These are phyloP conservation scores for Tenthredo livida DNA, from an alignment of 2,888 invertebrate genomes.

Conservation along the genomic window DNA sequence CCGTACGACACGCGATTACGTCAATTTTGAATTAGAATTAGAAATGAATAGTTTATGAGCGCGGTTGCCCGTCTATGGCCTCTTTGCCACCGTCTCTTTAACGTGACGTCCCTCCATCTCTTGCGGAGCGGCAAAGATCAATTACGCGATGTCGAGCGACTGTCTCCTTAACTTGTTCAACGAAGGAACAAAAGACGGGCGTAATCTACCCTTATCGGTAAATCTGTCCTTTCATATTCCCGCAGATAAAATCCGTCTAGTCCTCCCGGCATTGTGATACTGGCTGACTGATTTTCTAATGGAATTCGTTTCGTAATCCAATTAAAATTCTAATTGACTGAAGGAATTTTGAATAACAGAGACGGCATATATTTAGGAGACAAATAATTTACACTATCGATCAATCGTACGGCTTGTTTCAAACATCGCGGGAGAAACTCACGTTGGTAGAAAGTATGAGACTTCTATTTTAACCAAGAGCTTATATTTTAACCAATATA, in stretches of 20 bases:
- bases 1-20: not conserved
- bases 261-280: constrained; percentile 9
- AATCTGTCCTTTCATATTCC: constrained; percentile 40
- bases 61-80: not conserved
- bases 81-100: not conserved
- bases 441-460: not conserved
- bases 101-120: not conserved
- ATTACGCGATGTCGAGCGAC: constrained; percentile 51
- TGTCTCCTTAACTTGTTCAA: constrained; percentile 39
- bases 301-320: constrained; percentile 5
- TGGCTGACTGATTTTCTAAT: not conserved
- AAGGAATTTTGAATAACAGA: not conserved
- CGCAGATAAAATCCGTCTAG: constrained; percentile 23
- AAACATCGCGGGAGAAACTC: not conserved
- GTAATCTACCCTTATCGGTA: constrained; percentile 42
- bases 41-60: constrained; percentile 9
- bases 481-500: not conserved
- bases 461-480: not conserved
- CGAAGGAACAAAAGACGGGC: constrained; percentile 47
- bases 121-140: constrained; percentile 34
- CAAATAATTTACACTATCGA: not conserved
- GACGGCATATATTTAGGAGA: not conserved
- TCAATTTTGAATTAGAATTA: not conserved
- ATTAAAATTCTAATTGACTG: constrained; percentile 9
- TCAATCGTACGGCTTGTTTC: not conserved